Base-by-base conservation (phyloP, 2,113 vertebrate species). In the Recurvirostra avosetta region DNA sequence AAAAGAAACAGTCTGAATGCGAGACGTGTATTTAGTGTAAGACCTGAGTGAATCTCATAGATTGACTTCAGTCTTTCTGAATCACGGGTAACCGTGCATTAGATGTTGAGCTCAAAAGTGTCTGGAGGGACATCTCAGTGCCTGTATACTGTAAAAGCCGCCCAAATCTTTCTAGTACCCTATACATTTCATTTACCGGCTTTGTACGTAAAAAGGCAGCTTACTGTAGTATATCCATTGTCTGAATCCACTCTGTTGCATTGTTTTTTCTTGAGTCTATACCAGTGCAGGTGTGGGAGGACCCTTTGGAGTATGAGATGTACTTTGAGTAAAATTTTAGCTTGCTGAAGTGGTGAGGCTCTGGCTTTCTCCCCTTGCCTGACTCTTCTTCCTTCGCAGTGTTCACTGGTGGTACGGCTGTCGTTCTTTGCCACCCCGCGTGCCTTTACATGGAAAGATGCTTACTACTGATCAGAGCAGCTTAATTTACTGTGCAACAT, bases 341-440 rank as follows among this genome's bases (percentile, higher is more conserved):
- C 50, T 92, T 75, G 30, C n/a, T 86, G 56, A 85, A 65, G 16
- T 38, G 34, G 43, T 70, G n/a, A 59, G 56, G 18, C 38, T 45
- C 38, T 36, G 73, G 36, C 43, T 80, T 79, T 36, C 43, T 38
- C 9, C 47, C 34, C 62, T 70, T 88, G 20, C 15, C 29, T 47
- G 17, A 49, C 19, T 47, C 38, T 4, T 52, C 6, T 88, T 43
- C 36, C 49, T 84, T 84, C 41, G 34, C 22, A 58, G 1, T 18
- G 15, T 63, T 63, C 20, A 20, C 49, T 49, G 26, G 27, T 71
- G 38, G 11, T 43, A 18, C 3, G 16, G 29, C 36, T 68, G 25
- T n/a, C 2, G 0, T 25, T 65, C 45, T 87, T 68, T 73, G 36
- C 21, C 25, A 52, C 5, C 9, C 12, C 0, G 0, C 11, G 15